Evolutionary conservation across 2,888 invertebrate species (phyloP).

Genomic region (Sminthurinus aureus): DNA sequence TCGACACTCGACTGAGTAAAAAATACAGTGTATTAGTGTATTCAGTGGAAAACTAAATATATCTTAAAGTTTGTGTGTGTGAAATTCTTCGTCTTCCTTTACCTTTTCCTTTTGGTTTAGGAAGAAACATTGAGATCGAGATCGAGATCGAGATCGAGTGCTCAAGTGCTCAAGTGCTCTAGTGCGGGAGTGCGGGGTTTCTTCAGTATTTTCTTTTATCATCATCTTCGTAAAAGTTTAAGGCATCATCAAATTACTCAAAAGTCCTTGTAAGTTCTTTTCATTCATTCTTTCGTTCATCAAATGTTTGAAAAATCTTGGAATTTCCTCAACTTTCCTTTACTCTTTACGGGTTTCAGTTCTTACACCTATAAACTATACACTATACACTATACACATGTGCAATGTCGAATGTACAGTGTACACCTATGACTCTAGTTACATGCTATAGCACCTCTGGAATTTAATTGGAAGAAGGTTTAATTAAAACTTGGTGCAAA

Average conservation of each 20-base stretch:
- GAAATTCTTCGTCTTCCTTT: neutral
- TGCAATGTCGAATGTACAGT: no score
- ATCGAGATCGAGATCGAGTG: neutral
- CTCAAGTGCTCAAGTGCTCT: neutral
- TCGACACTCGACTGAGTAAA: neutral
- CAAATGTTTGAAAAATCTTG: neutral
- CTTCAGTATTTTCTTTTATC: neutral
- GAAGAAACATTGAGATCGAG: neutral
- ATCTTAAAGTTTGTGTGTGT: neutral
- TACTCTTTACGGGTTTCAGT: no score
- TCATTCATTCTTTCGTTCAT: neutral
- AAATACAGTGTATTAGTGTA: neutral
- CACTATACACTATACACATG: no score
- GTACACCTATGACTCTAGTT: no score
- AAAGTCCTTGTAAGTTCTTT: constrained; percentile 2
- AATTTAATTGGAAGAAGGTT: no score
- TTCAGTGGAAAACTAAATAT: neutral
- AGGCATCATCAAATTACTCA: constrained; percentile 3
- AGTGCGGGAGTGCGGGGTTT: neutral
- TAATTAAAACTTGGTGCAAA: no score
- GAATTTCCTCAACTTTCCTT: neutral
- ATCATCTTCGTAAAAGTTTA: no score
- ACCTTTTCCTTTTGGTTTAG: neutral
- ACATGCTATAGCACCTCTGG: no score
- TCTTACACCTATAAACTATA: no score